Percentiles rank a stretch among this genome's conserved stretches.
These are phyloP conservation scores for Agapornis canus DNA, from an alignment of 2,797 vertebrate species.

Conservation along the genomic window DNA sequence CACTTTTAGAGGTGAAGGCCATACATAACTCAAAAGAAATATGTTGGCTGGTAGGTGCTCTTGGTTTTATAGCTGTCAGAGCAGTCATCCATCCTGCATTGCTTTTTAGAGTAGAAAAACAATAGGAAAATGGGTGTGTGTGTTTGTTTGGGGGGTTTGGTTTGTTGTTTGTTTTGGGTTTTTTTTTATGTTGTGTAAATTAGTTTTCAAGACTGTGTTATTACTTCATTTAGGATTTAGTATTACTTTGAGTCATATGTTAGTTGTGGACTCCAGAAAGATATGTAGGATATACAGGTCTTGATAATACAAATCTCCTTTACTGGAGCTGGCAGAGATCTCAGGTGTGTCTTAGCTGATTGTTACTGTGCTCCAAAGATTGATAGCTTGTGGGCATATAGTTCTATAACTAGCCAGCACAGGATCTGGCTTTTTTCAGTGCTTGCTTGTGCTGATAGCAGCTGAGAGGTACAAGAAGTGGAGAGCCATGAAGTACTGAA, in stretches of 20 bases:
- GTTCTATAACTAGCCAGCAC: background rate
- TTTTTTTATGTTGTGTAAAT: background rate
- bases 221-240: background rate
- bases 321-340: fast-evolving
- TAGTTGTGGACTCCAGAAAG: background rate
- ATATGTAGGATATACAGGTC: background rate
- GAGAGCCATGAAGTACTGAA: fast-evolving
- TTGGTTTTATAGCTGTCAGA: background rate
- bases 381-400: background rate
- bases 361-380: background rate
- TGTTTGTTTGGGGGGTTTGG: background rate
- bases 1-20: background rate
- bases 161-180: no score
- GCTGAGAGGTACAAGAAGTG: background rate
- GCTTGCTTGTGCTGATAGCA: background rate
- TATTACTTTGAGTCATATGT: background rate
- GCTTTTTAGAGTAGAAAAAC: background rate
- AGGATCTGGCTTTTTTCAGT: background rate
- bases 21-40: background rate
- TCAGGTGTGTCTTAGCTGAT: background rate
- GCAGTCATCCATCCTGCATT: background rate
- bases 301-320: background rate
- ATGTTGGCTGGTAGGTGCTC: background rate
- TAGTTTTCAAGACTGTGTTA: background rate
- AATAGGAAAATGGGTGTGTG: background rate